Evolutionary conservation across 53 echinoderm and acorn worm species (phyloP).

Genomic region (Actinopyga echinites): DNA sequence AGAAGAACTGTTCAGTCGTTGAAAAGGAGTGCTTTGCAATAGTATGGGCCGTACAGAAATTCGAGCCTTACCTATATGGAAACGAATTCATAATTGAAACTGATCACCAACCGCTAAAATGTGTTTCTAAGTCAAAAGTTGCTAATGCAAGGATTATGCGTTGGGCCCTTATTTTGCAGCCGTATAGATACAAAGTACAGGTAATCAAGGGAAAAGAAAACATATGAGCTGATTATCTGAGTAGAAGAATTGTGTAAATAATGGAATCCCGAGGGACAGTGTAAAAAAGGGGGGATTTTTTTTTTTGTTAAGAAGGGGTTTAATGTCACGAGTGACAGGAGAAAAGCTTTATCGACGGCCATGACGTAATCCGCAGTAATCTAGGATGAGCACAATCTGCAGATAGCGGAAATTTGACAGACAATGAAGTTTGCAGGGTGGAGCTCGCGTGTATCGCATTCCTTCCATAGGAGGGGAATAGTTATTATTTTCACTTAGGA

Average conservation of each 20-base stretch:
- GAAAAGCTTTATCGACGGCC: no score
- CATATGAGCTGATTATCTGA: constrained; percentile 34
- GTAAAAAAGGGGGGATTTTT: no score
- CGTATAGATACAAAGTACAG: not conserved
- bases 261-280: not conserved
- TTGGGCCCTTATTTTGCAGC: constrained; percentile 22
- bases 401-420: no score
- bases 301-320: no score
- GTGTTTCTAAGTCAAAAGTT: constrained; percentile 29
- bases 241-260: not conserved
- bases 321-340: no score
- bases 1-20: constrained; percentile 1
- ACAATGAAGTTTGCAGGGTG: no score
- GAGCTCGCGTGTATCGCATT: no score
- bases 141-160: constrained; percentile 24
- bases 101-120: constrained; percentile 35
- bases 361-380: no score
- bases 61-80: constrained; percentile 36
- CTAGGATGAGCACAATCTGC: no score
- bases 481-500: no score
- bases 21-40: constrained; percentile 46
- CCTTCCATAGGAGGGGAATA: no score
- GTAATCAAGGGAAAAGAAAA: constrained; percentile 25
- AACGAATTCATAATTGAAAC: constrained; percentile 37
- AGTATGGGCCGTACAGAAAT: constrained; percentile 47